Evolutionary conservation across 2,113 vertebrate species (phyloP).

Genomic region (Verasper variegatus): DNA sequence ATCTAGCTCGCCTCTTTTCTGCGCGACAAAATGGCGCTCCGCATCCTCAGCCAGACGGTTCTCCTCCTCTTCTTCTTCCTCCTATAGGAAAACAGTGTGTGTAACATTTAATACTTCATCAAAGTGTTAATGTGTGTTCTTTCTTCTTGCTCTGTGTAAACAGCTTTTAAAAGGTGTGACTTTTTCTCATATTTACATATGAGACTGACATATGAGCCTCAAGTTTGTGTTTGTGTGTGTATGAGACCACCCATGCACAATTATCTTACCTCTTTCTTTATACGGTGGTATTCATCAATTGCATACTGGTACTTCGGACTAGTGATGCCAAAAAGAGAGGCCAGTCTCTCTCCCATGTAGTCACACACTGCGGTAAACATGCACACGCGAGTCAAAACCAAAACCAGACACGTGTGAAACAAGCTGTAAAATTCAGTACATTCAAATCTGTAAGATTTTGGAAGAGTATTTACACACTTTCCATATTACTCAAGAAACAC

Average conservation of each 20-base stretch:
- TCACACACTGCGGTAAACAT: constrained; percentile 88
- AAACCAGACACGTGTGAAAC: too few relatives aligned
- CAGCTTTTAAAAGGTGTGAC: not conserved
- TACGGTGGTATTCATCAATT: constrained; percentile 97
- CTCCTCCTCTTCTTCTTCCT: constrained; percentile 96
- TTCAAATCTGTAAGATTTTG: too few relatives aligned
- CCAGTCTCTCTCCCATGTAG: constrained; percentile 96
- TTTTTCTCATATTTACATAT: not conserved
- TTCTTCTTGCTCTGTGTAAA: not conserved
- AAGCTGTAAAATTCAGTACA: too few relatives aligned
- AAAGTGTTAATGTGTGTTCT: not conserved
- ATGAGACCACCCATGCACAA: not conserved
- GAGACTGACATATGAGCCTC: not conserved
- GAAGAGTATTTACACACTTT: too few relatives aligned
- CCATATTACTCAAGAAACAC: too few relatives aligned
- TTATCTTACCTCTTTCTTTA: constrained; percentile 93
- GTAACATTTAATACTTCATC: not conserved
- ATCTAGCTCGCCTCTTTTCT: constrained; percentile 78
- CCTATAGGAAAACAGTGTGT: constrained; percentile 76
- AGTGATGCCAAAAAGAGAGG: constrained; percentile 93
- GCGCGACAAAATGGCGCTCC: constrained; percentile 85
- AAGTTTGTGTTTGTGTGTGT: not conserved
- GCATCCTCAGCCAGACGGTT: constrained; percentile 91
- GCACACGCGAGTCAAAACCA: not conserved
- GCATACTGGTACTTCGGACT: constrained; percentile 98